Base-by-base conservation (phyloP, 2,113 vertebrate genomes). In the Deroptyus accipitrinus region DNA sequence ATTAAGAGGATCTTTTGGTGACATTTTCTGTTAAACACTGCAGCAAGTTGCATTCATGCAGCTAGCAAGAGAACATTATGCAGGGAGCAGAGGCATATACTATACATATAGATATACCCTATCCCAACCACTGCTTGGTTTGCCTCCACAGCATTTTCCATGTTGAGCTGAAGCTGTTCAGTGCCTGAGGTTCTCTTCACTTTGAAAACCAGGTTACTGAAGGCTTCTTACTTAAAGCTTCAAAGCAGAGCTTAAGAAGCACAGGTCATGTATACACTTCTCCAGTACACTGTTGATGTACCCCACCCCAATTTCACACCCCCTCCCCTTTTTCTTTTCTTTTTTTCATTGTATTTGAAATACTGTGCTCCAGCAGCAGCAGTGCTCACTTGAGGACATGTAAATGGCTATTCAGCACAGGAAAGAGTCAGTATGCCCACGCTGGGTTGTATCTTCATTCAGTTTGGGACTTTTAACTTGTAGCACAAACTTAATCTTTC, bases 161-260 rank as follows among this genome's bases (percentile, higher is more conserved):
- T 33, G 64, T 91, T 93, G 30, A 16, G 48, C 51, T 73, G 78
- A 51, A 73, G 46, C 76, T 61, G 22, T 61, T 90, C 61, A 72
- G 66, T 67, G 69, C 75, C 81, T 93, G 82, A 95, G 73, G 86
- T 86, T 90, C 87, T 68, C 81, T 57, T 94, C 92, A 81, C 88
- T 92, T 96, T 76, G 77, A 75, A 96, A 94, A 88, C 39, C 70
- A 69, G 46, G 52, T 48, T 96, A 86, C 76, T 33, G 44, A 67
- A 35, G 28, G 69, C 2, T 0, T 22, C 54, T 77, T 44, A 49
- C 15, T 64, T 20, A 42, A 69, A 82, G 25, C 41, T 91, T 79
- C 72, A 70, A 85, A 69, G 76, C 9, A 69, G 41, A 62, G 22
- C 61, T 88, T 42, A 30, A 82, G 75, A 85, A 79, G 25, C 30